A percentile compares a stretch with the other conserved stretches of the same genome.
Evolutionary conservation across 2,888 invertebrate species (phyloP).

Genomic region (Cyaniris semiargus): DNA sequence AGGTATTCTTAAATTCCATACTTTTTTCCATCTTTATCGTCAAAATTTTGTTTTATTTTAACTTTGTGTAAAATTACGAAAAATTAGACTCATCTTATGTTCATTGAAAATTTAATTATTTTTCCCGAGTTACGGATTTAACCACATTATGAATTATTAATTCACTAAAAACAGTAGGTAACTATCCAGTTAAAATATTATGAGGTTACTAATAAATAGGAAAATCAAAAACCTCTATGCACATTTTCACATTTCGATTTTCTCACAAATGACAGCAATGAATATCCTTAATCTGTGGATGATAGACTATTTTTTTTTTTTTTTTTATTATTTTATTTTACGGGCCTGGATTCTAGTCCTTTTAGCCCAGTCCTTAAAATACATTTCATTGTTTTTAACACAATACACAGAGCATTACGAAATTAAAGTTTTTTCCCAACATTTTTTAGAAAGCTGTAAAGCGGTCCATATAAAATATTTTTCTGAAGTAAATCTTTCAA

Average conservation of each 20-base stretch:
- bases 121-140: background rate
- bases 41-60: conserved; percentile 39
- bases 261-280: too few relatives aligned
- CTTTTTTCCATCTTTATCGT: conserved; percentile 40
- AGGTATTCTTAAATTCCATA: conserved; percentile 79
- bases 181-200: background rate
- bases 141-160: background rate
- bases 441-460: too few relatives aligned
- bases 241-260: background rate
- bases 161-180: background rate
- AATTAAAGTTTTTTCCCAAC: too few relatives aligned
- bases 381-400: too few relatives aligned
- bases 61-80: background rate
- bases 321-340: too few relatives aligned
- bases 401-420: too few relatives aligned
- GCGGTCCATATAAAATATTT: too few relatives aligned
- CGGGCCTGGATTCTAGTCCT: too few relatives aligned
- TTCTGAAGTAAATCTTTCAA: too few relatives aligned
- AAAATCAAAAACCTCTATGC: background rate
- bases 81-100: background rate
- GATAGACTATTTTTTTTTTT: too few relatives aligned
- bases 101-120: background rate
- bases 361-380: too few relatives aligned
- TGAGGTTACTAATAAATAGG: background rate
- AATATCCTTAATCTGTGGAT: too few relatives aligned